Evolutionary conservation across 2,113 vertebrate species (phyloP), one percentile per base, ranked within the genome.

Genomic region (Oophaga pumilio): DNA sequence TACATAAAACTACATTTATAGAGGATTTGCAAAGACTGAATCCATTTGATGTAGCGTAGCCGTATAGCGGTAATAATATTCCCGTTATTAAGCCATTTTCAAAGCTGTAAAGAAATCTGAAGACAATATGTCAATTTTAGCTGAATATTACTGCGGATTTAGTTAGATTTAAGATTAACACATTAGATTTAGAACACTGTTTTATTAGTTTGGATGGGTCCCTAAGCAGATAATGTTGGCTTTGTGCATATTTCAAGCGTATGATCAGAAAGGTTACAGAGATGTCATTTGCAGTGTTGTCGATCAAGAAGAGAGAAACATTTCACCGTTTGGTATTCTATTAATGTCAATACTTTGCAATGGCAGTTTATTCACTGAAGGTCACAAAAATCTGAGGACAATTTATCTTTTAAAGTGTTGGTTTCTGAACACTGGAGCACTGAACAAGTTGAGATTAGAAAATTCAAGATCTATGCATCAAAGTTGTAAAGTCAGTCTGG

Each of bases 181-280:
- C 62, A 53, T 26, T 68, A 52, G 81, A 82, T 66, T 66, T 66
- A 24, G 79, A 66, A 18, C 59, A 50, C 10, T 52, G 60, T 24
- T 64, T 66, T 82, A 50, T 82, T 82, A 66, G 64, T 50, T 68
- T 33, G 20, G 80, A 66, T 82, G 60, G 80, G 49, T 68, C 81
- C 33, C 49, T 68, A n/a, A 62, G 62, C n/a, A 68, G 60, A 68
- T 82, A 68, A 82, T 82, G 59, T n/a, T 68, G 76, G 76, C 76
- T 60, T 8, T 28, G 81, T 62, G 24, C 62, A 80, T 82, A 26
- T 68, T 53, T 68, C 62, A 82, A 66, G 43, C 62, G 53, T 26
- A 60, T 52, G 64, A 43, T n/a, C 81, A 82, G 9, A 66, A 17
- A 68, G 18, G 52, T 28, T 73, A 56, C 7, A 84, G 43, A 84